phyloP scores from a whole-genome alignment of 1,140 invertebrate genomes.

The Scaptomyza hsui region DNA sequence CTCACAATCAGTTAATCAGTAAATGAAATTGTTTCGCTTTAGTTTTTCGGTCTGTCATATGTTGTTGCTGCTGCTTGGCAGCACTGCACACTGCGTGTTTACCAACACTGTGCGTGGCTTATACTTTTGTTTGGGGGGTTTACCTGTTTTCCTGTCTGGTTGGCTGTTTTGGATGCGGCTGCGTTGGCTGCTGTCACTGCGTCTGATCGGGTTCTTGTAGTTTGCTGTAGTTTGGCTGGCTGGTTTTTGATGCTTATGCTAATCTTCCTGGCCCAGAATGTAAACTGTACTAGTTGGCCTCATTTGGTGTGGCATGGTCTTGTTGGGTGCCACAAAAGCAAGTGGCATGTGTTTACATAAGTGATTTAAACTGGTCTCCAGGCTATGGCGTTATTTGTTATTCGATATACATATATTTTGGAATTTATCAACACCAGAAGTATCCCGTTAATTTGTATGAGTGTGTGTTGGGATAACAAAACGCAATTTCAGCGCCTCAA shows the following conservation, averaged over 20 bases:
- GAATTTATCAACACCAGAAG: conserved; percentile 62
- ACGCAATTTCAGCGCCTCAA: conserved; percentile 47
- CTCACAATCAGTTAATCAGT: conserved; percentile 54
- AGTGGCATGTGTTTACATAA: conserved; percentile 24
- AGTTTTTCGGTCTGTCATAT: conserved; percentile 21
- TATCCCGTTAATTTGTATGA: not conserved
- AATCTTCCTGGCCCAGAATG: conserved; percentile 50
- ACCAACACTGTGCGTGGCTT: conserved; percentile 29
- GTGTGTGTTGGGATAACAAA: conserved; percentile 42
- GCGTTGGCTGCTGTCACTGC: conserved; percentile 19
- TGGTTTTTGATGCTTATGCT: conserved; percentile 53
- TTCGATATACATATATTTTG: conserved; percentile 36
- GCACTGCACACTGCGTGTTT: conserved; percentile 37
- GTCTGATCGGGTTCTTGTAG: conserved; percentile 13
- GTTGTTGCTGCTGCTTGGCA: conserved; percentile 23
- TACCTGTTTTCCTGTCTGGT: conserved; percentile 37
- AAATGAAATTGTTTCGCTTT: conserved; percentile 46
- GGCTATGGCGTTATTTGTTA: conserved; percentile 55
- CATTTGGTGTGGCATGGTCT: not conserved
- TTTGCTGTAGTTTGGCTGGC: conserved; percentile 33
- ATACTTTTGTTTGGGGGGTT: conserved; percentile 29
- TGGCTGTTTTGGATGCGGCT: conserved; percentile 30
- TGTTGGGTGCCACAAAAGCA: conserved; percentile 29
- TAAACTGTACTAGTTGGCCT: conserved; percentile 71
- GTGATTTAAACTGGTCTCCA: conserved; percentile 45